Evolutionary conservation across 2,113 vertebrate genomes (phyloP), one percentile per base, ranked within the genome.

Genomic region (Apteryx mantelli): DNA sequence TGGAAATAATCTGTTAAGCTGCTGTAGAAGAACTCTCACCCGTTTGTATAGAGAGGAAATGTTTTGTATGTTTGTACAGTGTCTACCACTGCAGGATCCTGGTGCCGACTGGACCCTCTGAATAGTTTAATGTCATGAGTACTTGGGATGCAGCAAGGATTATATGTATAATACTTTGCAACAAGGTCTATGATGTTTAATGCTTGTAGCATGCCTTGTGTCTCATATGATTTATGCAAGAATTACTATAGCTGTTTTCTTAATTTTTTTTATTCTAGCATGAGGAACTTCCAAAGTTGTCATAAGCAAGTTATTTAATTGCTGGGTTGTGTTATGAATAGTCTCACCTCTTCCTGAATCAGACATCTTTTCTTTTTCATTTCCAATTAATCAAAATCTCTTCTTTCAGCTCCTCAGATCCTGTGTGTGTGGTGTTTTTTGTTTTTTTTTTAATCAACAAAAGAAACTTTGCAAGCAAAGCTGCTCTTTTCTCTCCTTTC

Each of bases 381-480:
- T 95, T 88, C 69, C 46, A 75, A 17, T 89, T 88, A 83, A 92
- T 95, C 88, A 88, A 71, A 92, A 80, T 0, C 4, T 91, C 34
- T 83, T 70, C 86, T 92, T 88, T 71, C 55, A 63, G 44, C 70
- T 89, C 82, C 73, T 91, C 25, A 5, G 15, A 76, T 81, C 70
- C 76, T 84, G 79, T 14, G 2, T 32, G 17, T 61, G 58, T 34
- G 20, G 8, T 74, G 89, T 61, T 19, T 77, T 82, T 74, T 48
- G 58, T n/a, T 22, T 4, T 69, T 11, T 50, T 78, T 46, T 42
- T 55, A 74, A 48, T 40, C 40, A 66, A 58, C 61, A 82, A 89
- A 84, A 52, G 70, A 91, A 86, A 91, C 69, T 91, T 86, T 75
- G 87, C 84, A 89, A 94, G 77, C 50, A 80, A 75, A 92, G 82